Evolutionary conservation across 1,140 invertebrate species (phyloP), one percentile per base, ranked within the genome.

Genomic region (Drosophila suzukii): DNA sequence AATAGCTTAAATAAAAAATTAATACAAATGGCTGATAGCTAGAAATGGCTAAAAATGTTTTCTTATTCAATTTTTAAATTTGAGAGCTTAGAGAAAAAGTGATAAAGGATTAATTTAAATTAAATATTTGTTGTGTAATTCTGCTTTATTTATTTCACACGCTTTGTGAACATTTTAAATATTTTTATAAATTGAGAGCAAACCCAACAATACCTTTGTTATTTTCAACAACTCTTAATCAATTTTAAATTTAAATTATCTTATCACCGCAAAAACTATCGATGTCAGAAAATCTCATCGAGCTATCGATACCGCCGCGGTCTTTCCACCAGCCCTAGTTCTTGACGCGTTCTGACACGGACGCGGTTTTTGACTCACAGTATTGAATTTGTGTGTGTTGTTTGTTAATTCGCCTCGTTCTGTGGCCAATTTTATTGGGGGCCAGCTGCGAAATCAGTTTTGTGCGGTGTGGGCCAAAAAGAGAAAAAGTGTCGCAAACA

Each of bases 351-450:
- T 72, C 49, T 60, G 49, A 49, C 53, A 13, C 15, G 53, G 46
- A 49, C 67, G 66, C 70, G 50, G 50, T 34, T 53, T 36, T 17
- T 2, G 11, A 36, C 8, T 12, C 30, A 27, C 55, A 36, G 62
- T 56, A 57, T 59, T 66, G 7, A 27, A 44, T 36, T 36, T 38
- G 47, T 75, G 57, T 43, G 58, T 55, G 39, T 63, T 72, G 39
- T 55, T 54, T 53, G 56, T 51, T 72, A 72, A 58, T 58, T 70
- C 7, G 38, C 39, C 51, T 58, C 12, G 38, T 68, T 59, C 47
- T 63, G 38, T 34, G 39, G 59, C 70, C 53, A 44, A 74, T 54
- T 39, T 65, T 51, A 70, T 51, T 71, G 47, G 43, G 27, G 61
- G 68, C 53, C 30, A 67, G 27, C 34, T 67, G 46, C 34, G n/a